Evolutionary conservation across 1,140 invertebrate genomes (phyloP).

Genomic region (Oncopeltus fasciatus): DNA sequence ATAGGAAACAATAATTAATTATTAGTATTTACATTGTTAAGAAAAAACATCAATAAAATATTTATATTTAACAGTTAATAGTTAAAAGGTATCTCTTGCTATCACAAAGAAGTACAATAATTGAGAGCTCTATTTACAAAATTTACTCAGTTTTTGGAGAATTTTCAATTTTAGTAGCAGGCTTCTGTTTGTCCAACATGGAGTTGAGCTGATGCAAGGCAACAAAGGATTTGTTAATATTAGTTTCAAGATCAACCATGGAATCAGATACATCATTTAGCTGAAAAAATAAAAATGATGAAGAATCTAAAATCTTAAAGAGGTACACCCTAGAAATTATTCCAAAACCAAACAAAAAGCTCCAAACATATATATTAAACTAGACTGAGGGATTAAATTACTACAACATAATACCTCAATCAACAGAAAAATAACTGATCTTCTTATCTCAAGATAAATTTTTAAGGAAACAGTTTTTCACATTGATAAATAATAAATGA

Average conservation of each 20-base stretch:
- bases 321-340: background rate
- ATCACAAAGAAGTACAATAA: background rate
- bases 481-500: too few species aligned
- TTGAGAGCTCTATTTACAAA: background rate
- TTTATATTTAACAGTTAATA: too few species aligned
- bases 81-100: too few species aligned
- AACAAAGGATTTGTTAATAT: background rate
- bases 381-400: too few species aligned
- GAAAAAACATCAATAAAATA: background rate
- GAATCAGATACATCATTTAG: background rate
- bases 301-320: background rate
- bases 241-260: background rate
- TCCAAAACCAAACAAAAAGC: background rate
- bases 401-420: too few species aligned
- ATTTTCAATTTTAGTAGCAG: background rate
- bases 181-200: background rate
- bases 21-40: too few species aligned
- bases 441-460: too few species aligned
- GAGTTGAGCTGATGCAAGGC: constrained; percentile 4
- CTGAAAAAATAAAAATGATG: background rate
- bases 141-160: background rate
- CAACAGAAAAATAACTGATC: too few species aligned
- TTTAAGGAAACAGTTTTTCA: too few species aligned
- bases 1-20: too few species aligned
- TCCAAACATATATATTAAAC: too few species aligned